Percentiles rank a stretch among this genome's conserved stretches.
phyloP scores from a whole-genome alignment of 2,113 vertebrate genomes.

The Corythornis madagascariensis region DNA sequence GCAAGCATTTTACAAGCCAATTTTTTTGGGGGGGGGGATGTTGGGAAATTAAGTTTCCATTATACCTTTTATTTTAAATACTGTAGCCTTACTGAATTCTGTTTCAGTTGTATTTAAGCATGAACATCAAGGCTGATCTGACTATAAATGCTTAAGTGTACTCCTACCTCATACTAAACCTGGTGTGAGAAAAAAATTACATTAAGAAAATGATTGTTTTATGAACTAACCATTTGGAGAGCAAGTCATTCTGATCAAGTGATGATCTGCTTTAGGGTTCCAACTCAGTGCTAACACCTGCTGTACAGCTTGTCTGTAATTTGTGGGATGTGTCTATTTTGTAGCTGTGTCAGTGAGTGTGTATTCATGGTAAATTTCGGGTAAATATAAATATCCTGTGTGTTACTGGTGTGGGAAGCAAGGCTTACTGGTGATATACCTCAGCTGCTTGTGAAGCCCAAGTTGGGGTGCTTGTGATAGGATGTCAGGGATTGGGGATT shows the following conservation, averaged over 20 bases:
- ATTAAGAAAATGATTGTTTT: neutral
- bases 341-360: neutral
- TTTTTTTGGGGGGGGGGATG: neutral
- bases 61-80: conserved; percentile 13
- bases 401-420: neutral
- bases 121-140: conserved; percentile 24
- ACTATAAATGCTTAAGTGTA: neutral
- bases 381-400: neutral
- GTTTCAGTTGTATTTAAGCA: conserved; percentile 34
- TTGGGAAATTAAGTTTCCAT: neutral
- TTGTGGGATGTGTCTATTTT: neutral
- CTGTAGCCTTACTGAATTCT: conserved; percentile 16
- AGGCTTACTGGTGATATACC: neutral
- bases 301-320: neutral
- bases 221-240: neutral
- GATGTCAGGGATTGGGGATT: neutral
- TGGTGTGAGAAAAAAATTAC: neutral
- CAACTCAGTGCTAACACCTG: neutral
- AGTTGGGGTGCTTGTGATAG: neutral
- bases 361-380: neutral
- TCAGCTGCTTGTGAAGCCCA: neutral
- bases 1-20: neutral
- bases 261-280: neutral
- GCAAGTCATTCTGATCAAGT: neutral
- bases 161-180: neutral